phyloP scores from a whole-genome alignment of 2,888 invertebrate species.

The Chrysotoxum bicinctum region DNA sequence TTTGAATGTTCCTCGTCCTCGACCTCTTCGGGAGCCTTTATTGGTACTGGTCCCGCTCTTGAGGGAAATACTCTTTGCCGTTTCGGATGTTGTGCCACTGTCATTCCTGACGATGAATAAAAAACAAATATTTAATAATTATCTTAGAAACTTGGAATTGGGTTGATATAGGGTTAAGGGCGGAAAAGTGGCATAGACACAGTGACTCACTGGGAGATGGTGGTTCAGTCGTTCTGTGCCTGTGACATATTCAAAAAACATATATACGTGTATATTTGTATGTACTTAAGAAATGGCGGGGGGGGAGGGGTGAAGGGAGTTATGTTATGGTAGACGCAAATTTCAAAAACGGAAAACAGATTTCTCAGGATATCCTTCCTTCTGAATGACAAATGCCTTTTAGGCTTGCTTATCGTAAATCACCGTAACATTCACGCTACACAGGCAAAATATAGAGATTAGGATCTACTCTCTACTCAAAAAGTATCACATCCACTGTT shows the following conservation, averaged over 20 bases:
- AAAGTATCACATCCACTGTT: conserved; percentile 21
- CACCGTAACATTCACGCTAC: conserved; percentile 30
- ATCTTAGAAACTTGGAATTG: conserved; percentile 40
- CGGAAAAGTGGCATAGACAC: conserved; percentile 19
- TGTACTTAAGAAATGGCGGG: not conserved
- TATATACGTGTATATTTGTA: not conserved
- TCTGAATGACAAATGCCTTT: conserved; percentile 59
- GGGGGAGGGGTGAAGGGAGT: not conserved
- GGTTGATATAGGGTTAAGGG: conserved; percentile 3
- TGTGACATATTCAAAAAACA: conserved; percentile 44
- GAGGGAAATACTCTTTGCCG: conserved; percentile 77
- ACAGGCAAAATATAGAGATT: not conserved
- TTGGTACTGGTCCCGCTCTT: conserved; percentile 76
- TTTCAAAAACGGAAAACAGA: conserved; percentile 34
- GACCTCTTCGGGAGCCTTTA: conserved; percentile 75
- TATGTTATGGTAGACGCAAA: not conserved
- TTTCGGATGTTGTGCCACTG: conserved; percentile 77
- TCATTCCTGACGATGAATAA: conserved; percentile 75
- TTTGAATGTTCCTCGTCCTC: conserved; percentile 81
- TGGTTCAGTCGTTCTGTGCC: not conserved
- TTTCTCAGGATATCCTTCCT: conserved; percentile 49
- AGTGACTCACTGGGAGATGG: not conserved
- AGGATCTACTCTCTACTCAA: conserved; percentile 8
- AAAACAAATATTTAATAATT: conserved; percentile 52
- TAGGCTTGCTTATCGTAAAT: conserved; percentile 53